Evolutionary conservation across 2,797 vertebrate genomes (phyloP), one percentile per base, ranked within the genome.

Genomic region (Amazona ochrocephala): DNA sequence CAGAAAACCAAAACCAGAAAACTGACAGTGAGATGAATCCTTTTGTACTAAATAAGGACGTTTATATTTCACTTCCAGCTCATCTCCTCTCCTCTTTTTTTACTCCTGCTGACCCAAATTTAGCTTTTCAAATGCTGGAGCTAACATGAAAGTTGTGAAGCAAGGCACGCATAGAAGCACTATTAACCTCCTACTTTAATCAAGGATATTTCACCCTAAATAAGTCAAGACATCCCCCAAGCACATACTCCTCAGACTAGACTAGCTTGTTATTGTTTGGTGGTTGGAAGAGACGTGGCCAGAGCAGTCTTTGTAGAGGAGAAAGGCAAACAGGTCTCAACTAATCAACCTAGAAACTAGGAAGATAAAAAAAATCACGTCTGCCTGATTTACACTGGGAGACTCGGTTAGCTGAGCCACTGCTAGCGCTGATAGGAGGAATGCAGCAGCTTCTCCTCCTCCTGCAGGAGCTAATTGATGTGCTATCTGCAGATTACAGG

Each of bases 121-220:
- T 45, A 32, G 74, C 39, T 77, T 92, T 83, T 60, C 66, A 87
- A 86, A 64, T 42, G 26, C 70, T 89, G n/a, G 39, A 76, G 66
- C 50, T 68, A 89, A 88, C 4, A 1, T 29, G 45, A 23, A 54
- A 95, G 91, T 65, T 91, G 71, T 42, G 48, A 96, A 84, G 70
- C 74, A 71, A 67, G 30, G 62, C 71, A 72, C 44, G 58, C n/a
- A 45, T 21, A 79, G 54, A 79, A 91, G 41, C 58, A 53, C 42
- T 48, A 47, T 71, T 81, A 89, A 77, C n/a, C 34, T 84, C 70
- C 48, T 77, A 45, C 79, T 95, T 84, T 64, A 93, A 94, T 72
- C 61, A 93, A 73, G 64, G 47, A 60, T 70, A 80, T 61, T 87
- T 87, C 47, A 74, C 39, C 50, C 64, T 66, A 50, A 94, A 82